Conservation (phyloP, 2,113 vertebrate genomes). For the Ranitomeya variabilis region DNA sequence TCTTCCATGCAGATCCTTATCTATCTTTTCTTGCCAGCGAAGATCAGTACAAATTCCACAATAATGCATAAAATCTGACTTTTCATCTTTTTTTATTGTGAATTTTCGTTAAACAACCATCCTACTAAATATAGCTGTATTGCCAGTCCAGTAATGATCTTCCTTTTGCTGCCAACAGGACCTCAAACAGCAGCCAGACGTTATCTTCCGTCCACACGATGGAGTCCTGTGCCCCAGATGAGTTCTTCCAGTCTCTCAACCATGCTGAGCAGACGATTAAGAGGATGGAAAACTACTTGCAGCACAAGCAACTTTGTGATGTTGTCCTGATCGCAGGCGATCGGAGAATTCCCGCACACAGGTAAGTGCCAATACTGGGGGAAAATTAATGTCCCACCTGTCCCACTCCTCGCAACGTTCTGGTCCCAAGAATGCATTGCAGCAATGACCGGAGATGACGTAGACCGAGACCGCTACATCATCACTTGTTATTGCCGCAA, state of each 20-base stretch:
- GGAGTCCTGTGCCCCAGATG: conserved; percentile 92
- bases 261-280: conserved; percentile 94
- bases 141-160: neutral
- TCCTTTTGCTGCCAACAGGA: conserved; percentile 71
- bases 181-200: conserved; percentile 88
- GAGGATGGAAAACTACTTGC: conserved; percentile 96
- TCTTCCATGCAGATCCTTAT: neutral
- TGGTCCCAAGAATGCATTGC: too few species aligned
- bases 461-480: too few species aligned
- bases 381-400: too few species aligned
- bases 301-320: conserved; percentile 90
- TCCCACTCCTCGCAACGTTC: too few species aligned
- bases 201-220: conserved; percentile 87
- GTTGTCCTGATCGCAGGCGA: conserved; percentile 93
- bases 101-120: neutral
- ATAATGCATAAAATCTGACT: conserved; percentile 15
- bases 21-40: neutral
- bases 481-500: too few species aligned
- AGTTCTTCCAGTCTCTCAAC: conserved; percentile 92
- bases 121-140: conserved; percentile 29
- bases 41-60: conserved; percentile 8
- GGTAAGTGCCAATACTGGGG: conserved; percentile 69
- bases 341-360: conserved; percentile 94
- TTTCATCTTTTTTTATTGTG: neutral
- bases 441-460: too few species aligned